A percentile compares a stretch with the other conserved stretches of the same genome.
Conservation (phyloP, 2,113 vertebrate genomes). For the Tychaedon coryphoeus region DNA sequence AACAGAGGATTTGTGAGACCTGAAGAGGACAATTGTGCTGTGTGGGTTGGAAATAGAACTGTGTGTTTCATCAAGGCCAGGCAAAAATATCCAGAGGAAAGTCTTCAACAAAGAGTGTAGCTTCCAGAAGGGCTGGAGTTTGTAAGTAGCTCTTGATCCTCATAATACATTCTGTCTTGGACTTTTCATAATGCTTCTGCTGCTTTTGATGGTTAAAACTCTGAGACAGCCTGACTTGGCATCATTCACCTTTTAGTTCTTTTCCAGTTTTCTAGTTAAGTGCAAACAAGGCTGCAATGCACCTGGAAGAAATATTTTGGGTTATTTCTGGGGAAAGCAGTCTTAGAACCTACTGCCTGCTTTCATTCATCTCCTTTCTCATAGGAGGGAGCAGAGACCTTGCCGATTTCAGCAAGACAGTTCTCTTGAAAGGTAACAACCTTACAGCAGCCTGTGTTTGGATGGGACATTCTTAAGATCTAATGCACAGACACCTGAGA, state of each 20-base stretch:
- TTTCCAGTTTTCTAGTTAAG: background rate
- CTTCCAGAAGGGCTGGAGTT: background rate
- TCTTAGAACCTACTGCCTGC: background rate
- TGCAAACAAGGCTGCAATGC: background rate
- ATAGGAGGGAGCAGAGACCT: background rate
- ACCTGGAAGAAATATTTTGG: background rate
- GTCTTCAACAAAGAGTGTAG: background rate
- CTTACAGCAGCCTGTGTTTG: background rate
- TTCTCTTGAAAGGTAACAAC: slow-evolving; percentile 4
- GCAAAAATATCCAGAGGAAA: background rate
- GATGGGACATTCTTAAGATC: background rate
- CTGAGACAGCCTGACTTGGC: background rate
- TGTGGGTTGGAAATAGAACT: background rate
- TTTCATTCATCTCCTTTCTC: background rate
- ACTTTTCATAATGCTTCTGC: background rate
- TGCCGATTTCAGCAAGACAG: background rate
- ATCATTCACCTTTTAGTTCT: background rate
- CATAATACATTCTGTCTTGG: background rate
- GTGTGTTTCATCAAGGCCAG: background rate
- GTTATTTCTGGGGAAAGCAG: background rate
- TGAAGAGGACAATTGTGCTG: background rate
- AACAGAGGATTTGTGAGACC: background rate
- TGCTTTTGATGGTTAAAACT: background rate
- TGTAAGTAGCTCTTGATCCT: background rate
- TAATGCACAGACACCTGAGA: background rate